Base-by-base conservation (phyloP, 2,888 invertebrate genomes). In the Steromphala cineraria region DNA sequence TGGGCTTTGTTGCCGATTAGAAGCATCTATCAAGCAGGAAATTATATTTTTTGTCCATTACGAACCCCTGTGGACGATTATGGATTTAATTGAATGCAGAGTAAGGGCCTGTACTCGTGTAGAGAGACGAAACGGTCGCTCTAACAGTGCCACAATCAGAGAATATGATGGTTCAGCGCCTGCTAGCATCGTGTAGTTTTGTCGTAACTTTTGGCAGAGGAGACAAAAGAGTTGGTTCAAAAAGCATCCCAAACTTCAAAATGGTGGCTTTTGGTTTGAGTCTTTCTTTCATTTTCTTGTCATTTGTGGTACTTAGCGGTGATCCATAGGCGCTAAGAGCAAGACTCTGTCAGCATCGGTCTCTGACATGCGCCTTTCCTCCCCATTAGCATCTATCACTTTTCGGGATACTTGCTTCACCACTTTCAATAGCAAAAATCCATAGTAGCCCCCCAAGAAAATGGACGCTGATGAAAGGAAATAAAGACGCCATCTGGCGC, bases 401-500 rank as follows among this genome's bases (percentile, higher is more conserved):
- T 67, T 78, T 56, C 55, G 78, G 78, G 78, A 78, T 62, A 67
- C 78, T 78, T 46, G 62, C 40, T 21, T 19, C 78, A 40, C 15
- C 78, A 78, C 55, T 46, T 53, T 55, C 24, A 76, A 76, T 76
- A 40, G 78, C 21, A 76, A 82, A 82, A 82, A 82, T 82, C 82
- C 80, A 82, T 82, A 82, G 80, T 74, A 80, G 80, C 80, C 78
- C 74, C 82, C 71, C 78, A 78, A 80, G 82, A 82, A 82, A 82
- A 82, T 82, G 82, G 80, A 21, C 78, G 21, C 78, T 82, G 82
- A 82, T 82, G 82, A 82, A 82, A 82, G 82, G 82, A 80, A 82
- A 82, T 82, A 82, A 82, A 82, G 80, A 80, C 82, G 74, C 71
- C 80, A 82, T 82, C 82, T 80, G 80, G 82, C 75, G 78, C 80